Base-by-base conservation (phyloP, 2,888 invertebrate genomes). In the Rhagonycha fulva region DNA sequence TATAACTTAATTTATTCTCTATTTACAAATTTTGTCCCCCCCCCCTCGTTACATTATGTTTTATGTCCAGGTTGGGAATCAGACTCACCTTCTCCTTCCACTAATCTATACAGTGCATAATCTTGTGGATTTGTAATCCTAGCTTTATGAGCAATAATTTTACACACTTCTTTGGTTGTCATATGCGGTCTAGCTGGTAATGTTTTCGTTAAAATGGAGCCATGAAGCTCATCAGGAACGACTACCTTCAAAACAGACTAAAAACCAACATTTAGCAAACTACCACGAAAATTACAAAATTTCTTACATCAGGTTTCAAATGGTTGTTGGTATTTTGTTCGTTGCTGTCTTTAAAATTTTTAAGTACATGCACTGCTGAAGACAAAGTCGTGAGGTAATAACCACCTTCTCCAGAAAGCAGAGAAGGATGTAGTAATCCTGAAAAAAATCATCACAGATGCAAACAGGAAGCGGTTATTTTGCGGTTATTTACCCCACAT, bases 91-190 rank as follows among this genome's bases (percentile, higher is more conserved):
- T 96, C 95, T 82, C 97, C 97, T 85, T 96, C 95, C 74, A 96
- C 94, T 77, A 98, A 89, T 80, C 96, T 94, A 86, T 96, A 98
- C 73, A 98, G 91, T 73, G 96, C 97, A 86, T 97, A 98, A 88
- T 98, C 98, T 88, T 98, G 97, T 14, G 98, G 97, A 89, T 98
- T 98, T 75, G 98, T 98, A 82, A 98, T 96, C 84, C 95, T 93
- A 75, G 97, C 96, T 85, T 98, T 97, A 86, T 98, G 97, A 14
- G 98, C 98, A 74, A 98, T 95, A 85, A 97, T 96, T 71, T 97
- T 94, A 89, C 98, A 97, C 72, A 98, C 94, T 88, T 98, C 98
- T 71, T 94, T 92, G 0, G 97, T 96, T 26, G 96, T 95, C 89
- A 98, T 98, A 83, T 96, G 96, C 0, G 98, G 97, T 83, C 98